Evolutionary conservation across 1,140 invertebrate species (phyloP), one percentile per base, ranked within the genome.

Genomic region (Drosophila athabasca): DNA sequence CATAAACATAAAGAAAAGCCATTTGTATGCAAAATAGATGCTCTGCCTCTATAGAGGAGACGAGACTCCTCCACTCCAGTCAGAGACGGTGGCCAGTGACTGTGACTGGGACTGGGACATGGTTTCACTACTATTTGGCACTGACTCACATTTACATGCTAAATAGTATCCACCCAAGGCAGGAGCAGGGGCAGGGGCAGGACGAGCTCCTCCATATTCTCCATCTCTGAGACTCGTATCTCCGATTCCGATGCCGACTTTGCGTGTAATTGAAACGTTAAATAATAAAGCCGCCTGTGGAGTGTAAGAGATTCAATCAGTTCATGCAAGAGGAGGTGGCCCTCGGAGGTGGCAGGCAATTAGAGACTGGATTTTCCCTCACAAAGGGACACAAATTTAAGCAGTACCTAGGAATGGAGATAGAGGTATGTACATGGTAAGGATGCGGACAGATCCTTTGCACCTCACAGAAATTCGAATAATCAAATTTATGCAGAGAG

Each of bases 1-100:
- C 77, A 69, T 87, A 77, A 76, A 79, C 83, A 88, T 88, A 88
- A 87, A 87, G 83, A 88, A 88, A 88, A 89, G 77, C 87, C 78
- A 88, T 88, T 88, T 88, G 83, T 88, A 88, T 88, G 83, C 83
- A 84, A 88, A 88, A 88, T 83, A 88, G 79, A 72, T 69, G 60
- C 53, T 39, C 11, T 57, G 73, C 46, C 76, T 61, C 45, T 35
- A 51, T 68, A 13, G 4, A 58, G 66, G 24, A 70, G 54, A 53
- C 50, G 31, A 24, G 57, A 22, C 50, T 49, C 29, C 35, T 49
- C 29, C 35, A 13, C 35, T 39, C 35, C 35, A 35, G 8, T 29
- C 31, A 35, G 31, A 35, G 31, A 11, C 31, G 31, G 31, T 11
- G 9, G 11, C 51, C 24, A 35, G 29, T 45, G 57, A 24, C 13